These are phyloP conservation scores for Pelvicachromis taeniatus DNA, from an alignment of 2,113 vertebrate genomes.

Conservation along the genomic window DNA sequence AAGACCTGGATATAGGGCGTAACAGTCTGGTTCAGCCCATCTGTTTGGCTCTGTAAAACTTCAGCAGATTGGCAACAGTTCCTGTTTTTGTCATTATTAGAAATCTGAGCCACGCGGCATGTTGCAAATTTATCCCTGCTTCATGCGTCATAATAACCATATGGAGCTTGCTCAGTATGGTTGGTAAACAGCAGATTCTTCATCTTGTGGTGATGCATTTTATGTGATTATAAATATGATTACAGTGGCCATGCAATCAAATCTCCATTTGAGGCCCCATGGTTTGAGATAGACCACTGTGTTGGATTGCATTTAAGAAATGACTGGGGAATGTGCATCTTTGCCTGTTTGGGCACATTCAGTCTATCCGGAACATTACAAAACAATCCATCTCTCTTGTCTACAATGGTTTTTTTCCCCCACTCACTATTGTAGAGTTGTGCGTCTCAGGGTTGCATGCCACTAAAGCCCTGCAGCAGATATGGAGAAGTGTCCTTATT, in stretches of 20 bases:
- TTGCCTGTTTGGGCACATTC: background rate
- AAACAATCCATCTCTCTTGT: background rate
- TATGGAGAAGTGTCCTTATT: slow-evolving; percentile 33
- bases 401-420: background rate
- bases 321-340: background rate
- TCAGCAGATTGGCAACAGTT: background rate
- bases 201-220: background rate
- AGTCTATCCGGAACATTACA: background rate
- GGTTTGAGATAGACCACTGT: background rate
- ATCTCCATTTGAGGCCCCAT: background rate
- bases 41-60: background rate
- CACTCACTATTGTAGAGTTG: background rate
- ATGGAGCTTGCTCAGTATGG: background rate
- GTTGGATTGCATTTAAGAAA: background rate
- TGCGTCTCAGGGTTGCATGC: background rate
- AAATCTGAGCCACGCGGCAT: background rate
- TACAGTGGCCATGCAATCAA: background rate
- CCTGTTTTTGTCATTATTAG: background rate
- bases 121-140: background rate
- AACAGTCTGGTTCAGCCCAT: background rate
- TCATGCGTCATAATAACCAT: background rate
- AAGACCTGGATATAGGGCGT: background rate
- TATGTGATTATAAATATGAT: background rate
- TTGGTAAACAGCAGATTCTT: background rate
- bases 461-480: slow-evolving; percentile 20